Percentiles rank a stretch among this genome's conserved stretches.
Evolutionary conservation across 2,888 invertebrate species (phyloP).

Genomic region (Julus scandinavius): DNA sequence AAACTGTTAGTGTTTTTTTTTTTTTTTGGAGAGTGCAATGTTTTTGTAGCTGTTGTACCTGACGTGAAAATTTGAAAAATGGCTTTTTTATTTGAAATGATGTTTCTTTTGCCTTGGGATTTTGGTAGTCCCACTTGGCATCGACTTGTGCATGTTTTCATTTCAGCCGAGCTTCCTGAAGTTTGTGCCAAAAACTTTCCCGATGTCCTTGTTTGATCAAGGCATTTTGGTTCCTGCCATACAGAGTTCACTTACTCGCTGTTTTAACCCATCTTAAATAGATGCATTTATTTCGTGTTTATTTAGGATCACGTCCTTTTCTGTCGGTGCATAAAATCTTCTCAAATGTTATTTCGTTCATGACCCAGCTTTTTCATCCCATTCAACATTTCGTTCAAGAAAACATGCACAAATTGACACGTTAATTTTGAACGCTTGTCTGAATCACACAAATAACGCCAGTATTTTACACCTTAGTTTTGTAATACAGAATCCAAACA

Average conservation of each 20-base stretch:
- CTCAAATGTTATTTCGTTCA: conserved; percentile 12
- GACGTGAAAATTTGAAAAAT: conserved; percentile 6
- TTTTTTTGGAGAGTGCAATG: not conserved
- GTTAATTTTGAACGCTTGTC: too few species aligned
- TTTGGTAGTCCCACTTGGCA: not conserved
- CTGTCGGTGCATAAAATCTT: conserved; percentile 24
- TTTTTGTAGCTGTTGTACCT: not conserved
- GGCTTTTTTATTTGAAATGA: not conserved
- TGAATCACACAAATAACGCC: too few species aligned
- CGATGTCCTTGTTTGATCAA: conserved; percentile 48
- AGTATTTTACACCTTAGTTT: too few species aligned
- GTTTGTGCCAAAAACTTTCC: conserved; percentile 43
- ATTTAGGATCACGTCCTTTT: conserved; percentile 16
- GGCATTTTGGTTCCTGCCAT: conserved; percentile 1
- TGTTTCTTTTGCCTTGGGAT: conserved; percentile 9
- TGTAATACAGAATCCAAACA: too few species aligned
- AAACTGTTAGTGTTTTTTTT: too few species aligned
- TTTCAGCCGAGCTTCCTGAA: conserved; percentile 47
- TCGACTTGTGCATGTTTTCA: conserved; percentile 20
- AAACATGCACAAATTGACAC: not conserved
- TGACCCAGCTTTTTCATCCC: conserved; percentile 14
- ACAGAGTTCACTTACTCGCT: conserved; percentile 39
- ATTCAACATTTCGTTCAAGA: not conserved
- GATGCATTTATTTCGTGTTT: conserved; percentile 3
- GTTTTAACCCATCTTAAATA: not conserved